A percentile compares a stretch with the other conserved stretches of the same genome.
Conservation (phyloP, 2,888 invertebrate genomes). For the Pogonocherus hispidulus region DNA sequence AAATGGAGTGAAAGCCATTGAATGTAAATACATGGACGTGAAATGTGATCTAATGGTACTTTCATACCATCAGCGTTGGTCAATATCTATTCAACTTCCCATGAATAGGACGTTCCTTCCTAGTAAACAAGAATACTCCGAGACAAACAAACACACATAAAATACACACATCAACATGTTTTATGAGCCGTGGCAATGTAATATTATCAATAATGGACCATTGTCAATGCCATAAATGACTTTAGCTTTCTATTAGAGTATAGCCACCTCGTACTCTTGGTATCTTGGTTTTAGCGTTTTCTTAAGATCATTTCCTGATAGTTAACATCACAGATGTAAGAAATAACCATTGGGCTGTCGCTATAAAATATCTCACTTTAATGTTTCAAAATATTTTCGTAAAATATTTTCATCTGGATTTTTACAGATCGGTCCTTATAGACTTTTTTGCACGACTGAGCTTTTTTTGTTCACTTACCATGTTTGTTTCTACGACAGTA, state of each 20-base stretch:
- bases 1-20: constrained; percentile 8
- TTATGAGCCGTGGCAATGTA: not conserved
- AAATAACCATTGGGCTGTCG: too few species aligned
- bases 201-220: constrained; percentile 1
- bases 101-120: constrained; percentile 1
- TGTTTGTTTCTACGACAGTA: too few species aligned
- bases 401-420: too few species aligned
- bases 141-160: not conserved
- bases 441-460: too few species aligned
- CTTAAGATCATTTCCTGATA: too few species aligned
- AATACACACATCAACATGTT: constrained; percentile 1
- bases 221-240: constrained; percentile 2
- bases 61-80: not conserved
- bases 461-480: too few species aligned
- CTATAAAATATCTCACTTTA: too few species aligned
- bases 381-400: too few species aligned
- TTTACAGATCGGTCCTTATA: too few species aligned
- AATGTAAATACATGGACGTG: constrained; percentile 10
- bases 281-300: too few species aligned
- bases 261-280: too few species aligned
- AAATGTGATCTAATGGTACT: not conserved
- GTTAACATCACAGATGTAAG: too few species aligned
- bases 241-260: not conserved
- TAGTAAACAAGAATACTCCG: not conserved
- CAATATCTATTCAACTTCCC: constrained; percentile 1